Evolutionary conservation across 2,113 vertebrate species (phyloP).

Genomic region (Dipodomys ordii): DNA sequence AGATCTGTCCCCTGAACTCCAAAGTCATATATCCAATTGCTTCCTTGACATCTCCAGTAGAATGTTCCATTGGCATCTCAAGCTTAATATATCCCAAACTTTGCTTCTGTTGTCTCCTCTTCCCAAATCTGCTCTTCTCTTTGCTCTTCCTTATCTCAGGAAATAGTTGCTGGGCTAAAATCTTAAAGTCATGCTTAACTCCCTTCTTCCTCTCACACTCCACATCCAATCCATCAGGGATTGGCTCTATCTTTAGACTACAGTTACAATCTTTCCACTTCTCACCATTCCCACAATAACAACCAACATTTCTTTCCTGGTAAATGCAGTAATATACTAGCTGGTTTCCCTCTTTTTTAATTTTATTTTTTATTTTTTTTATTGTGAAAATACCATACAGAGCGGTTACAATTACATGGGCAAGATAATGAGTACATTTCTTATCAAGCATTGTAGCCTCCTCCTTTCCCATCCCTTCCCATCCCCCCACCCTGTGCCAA

Average conservation of each 20-base stretch:
- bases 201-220: conserved; percentile 32
- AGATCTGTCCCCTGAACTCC: not conserved
- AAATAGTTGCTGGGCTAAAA: conserved; percentile 47
- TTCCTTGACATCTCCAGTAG: conserved; percentile 47
- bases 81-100: not conserved
- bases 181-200: conserved; percentile 40
- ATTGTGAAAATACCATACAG: too few relatives aligned
- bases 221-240: not conserved
- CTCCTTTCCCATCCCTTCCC: too few relatives aligned
- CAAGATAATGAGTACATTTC: too few relatives aligned
- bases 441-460: too few relatives aligned
- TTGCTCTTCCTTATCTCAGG: conserved; percentile 32
- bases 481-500: too few relatives aligned
- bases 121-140: conserved; percentile 7
- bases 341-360: not conserved
- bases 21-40: not conserved
- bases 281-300: conserved; percentile 9
- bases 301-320: conserved; percentile 32
- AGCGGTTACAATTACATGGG: too few relatives aligned
- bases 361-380: too few relatives aligned
- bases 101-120: not conserved
- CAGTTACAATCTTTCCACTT: conserved; percentile 18
- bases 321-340: not conserved
- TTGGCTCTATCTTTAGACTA: conserved; percentile 59
- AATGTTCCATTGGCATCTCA: conserved; percentile 25